A percentile compares a stretch with the other conserved stretches of the same genome.
phyloP scores from a whole-genome alignment of 1,140 invertebrate genomes.

The Drosophila cardini region DNA sequence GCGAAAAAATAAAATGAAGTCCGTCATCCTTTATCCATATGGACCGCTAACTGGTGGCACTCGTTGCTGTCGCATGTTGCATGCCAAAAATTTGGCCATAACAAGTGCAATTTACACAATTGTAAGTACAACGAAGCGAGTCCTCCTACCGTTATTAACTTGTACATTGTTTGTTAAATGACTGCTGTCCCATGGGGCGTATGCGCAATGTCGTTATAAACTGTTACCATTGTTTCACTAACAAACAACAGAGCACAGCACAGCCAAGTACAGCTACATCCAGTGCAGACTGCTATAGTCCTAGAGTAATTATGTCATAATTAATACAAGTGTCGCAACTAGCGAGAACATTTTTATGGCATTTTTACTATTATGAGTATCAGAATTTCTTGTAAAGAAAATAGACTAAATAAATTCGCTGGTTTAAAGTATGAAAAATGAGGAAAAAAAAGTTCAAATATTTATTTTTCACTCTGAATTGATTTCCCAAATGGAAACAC shows the following conservation, averaged over 20 bases:
- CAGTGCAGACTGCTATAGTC: conserved; percentile 29
- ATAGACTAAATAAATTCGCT: too few species aligned
- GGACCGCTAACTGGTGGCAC: conserved; percentile 84
- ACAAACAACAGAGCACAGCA: neutral
- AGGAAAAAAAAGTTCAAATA: too few species aligned
- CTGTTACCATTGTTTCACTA: conserved; percentile 10
- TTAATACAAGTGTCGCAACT: conserved; percentile 54
- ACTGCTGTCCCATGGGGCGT: conserved; percentile 26
- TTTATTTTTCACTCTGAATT: too few species aligned
- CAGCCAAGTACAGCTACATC: neutral
- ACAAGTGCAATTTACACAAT: conserved; percentile 88
- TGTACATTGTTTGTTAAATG: conserved; percentile 10
- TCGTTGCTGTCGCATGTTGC: conserved; percentile 87
- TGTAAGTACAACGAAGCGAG: conserved; percentile 85
- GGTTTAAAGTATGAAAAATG: too few species aligned
- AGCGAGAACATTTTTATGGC: conserved; percentile 13
- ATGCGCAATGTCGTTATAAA: conserved; percentile 51
- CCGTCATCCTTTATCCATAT: conserved; percentile 86
- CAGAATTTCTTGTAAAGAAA: neutral
- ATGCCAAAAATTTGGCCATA: conserved; percentile 88
- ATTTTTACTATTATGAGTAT: conserved; percentile 7
- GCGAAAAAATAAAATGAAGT: conserved; percentile 85
- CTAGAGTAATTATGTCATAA: conserved; percentile 63
- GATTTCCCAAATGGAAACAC: neutral
- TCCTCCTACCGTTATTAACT: conserved; percentile 23